phyloP scores from a whole-genome alignment of 2,797 vertebrate genomes.

The Melanotaenia nigrans region DNA sequence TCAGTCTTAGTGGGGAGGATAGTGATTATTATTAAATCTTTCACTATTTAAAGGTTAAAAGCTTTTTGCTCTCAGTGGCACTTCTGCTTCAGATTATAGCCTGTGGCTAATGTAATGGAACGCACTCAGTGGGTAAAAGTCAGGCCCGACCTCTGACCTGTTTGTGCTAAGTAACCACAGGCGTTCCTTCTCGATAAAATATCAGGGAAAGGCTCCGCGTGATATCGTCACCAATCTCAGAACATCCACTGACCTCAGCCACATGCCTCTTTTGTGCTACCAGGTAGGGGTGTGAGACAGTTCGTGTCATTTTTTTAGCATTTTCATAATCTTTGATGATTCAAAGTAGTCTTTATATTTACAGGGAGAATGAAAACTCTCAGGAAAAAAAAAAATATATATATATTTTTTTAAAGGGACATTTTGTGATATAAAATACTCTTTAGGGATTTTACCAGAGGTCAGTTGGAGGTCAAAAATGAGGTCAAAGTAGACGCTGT shows the following conservation, averaged over 20 bases:
- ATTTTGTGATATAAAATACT: conserved; percentile 28
- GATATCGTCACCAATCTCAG: conserved; percentile 57
- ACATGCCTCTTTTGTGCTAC: conserved; percentile 29
- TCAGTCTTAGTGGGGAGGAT: conserved; percentile 70
- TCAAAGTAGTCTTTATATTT: not conserved
- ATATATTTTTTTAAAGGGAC: conserved; percentile 23
- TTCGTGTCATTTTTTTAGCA: conserved; percentile 26
- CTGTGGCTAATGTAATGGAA: conserved; percentile 84
- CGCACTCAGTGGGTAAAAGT: conserved; percentile 85
- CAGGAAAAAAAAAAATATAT: not conserved
- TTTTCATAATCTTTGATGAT: conserved; percentile 7
- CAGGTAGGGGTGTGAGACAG: conserved; percentile 24
- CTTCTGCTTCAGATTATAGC: conserved; percentile 91
- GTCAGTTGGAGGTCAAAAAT: conserved; percentile 72
- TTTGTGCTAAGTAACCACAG: conserved; percentile 90
- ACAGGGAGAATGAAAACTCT: not conserved
- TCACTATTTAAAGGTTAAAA: conserved; percentile 82
- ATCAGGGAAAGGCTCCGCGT: conserved; percentile 77
- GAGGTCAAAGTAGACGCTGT: conserved; percentile 70
- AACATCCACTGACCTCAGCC: conserved; percentile 41
- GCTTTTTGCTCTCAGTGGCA: conserved; percentile 75
- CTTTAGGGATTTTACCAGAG: conserved; percentile 46
- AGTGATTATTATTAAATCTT: conserved; percentile 80
- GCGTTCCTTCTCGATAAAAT: conserved; percentile 87
- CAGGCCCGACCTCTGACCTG: conserved; percentile 87